Base-by-base conservation (phyloP, 1,140 invertebrate species). In the Palaemon carinicauda region DNA sequence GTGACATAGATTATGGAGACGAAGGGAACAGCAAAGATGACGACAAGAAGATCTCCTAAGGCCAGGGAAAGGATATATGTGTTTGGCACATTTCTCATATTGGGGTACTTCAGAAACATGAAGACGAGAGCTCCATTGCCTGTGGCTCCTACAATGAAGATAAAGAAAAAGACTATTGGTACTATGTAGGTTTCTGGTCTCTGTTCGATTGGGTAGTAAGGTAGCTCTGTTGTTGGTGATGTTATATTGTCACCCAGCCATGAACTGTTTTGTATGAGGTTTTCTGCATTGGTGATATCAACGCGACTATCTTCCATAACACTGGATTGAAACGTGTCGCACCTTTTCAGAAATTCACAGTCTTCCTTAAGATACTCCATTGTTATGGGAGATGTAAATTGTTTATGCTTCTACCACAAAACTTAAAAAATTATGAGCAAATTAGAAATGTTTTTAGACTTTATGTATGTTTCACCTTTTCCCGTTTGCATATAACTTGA, bases 11-110 rank as follows among this genome's bases (percentile, higher is more conserved):
- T 77, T 52, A 83, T 77, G 73, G 82, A 83, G 14, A 83, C 82
- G 82, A 83, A 83, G 31, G 82, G 82, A 3, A 83, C 82, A n/a
- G 82, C 82, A 19, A 83, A 83, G 60, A 83, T 75, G 12, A 83
- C 82, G 7, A 83, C 82, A 5, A 83, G 73, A 17, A 83, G 73
- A 52, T 83, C 82, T 3, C 82, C 82, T 4, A 83, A 29, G 0
- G 82, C 82, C 82, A 83, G n/a, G 52, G 82, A 83, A 2, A 83
- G 73, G 31, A 83, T 83, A 31, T 83, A 83, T 0, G 74, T 83
- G 73, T 83, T 83, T 15, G 82, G 82, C 14, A 83, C 82, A 31
- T 83, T 83, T 0, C 82, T 24, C 82, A 83, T 83, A 71, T 77
- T 83, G 4, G 82, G 82, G 31, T 83, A 83, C 19, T 75, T 74